Percentiles rank a stretch among this genome's conserved stretches.
Conservation (phyloP, 2,888 invertebrate species). For the Cecidostiba fungosa region DNA sequence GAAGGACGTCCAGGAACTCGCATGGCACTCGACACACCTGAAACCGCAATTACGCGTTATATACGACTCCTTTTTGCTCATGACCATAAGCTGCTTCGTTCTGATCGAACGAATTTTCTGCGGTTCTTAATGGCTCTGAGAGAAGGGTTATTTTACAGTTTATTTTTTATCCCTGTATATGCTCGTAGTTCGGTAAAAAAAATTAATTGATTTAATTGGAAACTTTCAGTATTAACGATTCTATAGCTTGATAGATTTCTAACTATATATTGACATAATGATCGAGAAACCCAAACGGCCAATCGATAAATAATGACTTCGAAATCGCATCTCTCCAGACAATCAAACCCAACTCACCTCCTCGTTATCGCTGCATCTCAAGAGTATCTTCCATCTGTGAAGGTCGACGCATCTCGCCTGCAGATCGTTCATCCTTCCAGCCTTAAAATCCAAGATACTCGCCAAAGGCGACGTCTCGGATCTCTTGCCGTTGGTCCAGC, state of each 20-base stretch:
- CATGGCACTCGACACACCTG: constrained; percentile 23
- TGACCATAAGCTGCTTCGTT: background rate
- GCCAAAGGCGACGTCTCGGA: constrained; percentile 62
- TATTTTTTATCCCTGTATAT: no score
- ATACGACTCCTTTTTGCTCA: background rate
- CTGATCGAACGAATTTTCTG: background rate
- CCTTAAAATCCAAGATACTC: background rate
- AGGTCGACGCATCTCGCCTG: constrained; percentile 32
- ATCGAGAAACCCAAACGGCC: no score
- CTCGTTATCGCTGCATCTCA: constrained; percentile 1
- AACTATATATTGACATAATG: no score
- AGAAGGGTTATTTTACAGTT: no score
- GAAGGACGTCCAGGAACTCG: constrained; percentile 51
- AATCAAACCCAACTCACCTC: constrained; percentile 9
- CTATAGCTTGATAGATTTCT: no score
- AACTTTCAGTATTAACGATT: no score
- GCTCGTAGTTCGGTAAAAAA: no score
- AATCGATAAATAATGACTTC: no score
- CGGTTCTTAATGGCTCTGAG: background rate
- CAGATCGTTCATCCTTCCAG: constrained; percentile 18
- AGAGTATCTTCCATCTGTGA: constrained; percentile 49
- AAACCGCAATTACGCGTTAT: background rate
- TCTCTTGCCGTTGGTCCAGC: constrained; percentile 89
- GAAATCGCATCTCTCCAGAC: background rate
- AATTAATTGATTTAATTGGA: no score